Conservation (phyloP, 2,797 vertebrate genomes). For the Capromys pilorides region DNA sequence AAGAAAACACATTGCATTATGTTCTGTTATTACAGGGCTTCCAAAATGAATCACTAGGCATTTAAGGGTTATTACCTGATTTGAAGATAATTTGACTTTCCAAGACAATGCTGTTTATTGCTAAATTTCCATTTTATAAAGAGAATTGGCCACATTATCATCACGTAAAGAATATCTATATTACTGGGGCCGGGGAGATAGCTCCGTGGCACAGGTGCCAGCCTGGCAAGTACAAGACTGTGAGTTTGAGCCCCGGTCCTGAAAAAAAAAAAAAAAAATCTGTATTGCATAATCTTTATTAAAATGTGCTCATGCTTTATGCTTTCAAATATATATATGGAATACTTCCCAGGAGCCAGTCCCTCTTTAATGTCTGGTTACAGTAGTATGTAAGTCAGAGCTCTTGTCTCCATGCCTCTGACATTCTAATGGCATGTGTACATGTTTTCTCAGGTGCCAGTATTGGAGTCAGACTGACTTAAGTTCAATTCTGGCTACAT, state of each 20-base stretch:
- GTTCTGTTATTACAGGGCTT: not conserved
- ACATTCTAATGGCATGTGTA: not conserved
- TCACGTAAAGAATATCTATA: not conserved
- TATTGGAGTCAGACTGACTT: not conserved
- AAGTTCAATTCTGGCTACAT: not conserved
- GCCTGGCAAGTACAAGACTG: no score
- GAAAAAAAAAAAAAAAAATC: not conserved
- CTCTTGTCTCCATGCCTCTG: not conserved
- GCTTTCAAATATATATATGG: conserved; percentile 31
- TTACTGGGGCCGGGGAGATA: no score
- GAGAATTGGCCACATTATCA: not conserved
- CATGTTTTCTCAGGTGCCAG: not conserved
- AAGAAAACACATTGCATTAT: not conserved
- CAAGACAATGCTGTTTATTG: conserved; percentile 23
- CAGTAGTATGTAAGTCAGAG: not conserved
- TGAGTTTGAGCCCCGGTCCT: no score
- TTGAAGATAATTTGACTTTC: not conserved
- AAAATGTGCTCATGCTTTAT: not conserved
- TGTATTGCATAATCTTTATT: not conserved
- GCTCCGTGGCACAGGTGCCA: no score
- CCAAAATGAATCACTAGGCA: not conserved
- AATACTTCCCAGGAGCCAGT: not conserved
- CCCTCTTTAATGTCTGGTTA: not conserved
- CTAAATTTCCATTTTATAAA: conserved; percentile 32
- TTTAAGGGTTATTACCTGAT: not conserved